These are phyloP conservation scores for Bostrychus sinensis DNA, from an alignment of 2,113 vertebrate genomes.

Conservation along the genomic window DNA sequence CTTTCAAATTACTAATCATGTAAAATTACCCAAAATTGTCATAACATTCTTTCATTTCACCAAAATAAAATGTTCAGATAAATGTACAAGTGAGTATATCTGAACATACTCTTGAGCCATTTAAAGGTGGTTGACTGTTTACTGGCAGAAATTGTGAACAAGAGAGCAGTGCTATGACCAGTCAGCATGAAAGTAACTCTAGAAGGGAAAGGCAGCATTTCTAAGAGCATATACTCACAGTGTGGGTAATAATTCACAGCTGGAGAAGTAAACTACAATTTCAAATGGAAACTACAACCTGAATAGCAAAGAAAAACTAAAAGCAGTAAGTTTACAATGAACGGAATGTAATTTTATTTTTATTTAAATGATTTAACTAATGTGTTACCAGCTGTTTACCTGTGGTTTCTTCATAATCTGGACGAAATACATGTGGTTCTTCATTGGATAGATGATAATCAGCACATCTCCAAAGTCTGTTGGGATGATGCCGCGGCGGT, in stretches of 20 bases:
- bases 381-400: constrained; percentile 73
- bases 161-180: constrained; percentile 38
- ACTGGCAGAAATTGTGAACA: constrained; percentile 36
- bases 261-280: constrained; percentile 37
- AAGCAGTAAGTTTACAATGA: constrained; percentile 12
- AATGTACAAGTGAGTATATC: constrained; percentile 1
- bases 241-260: constrained; percentile 68
- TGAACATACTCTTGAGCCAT: constrained; percentile 16
- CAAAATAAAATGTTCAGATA: background rate
- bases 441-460: constrained; percentile 97
- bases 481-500: constrained; percentile 94
- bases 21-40: too few relatives aligned
- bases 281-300: constrained; percentile 39
- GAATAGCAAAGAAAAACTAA: constrained; percentile 35
- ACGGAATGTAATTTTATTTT: background rate
- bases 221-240: constrained; percentile 73
- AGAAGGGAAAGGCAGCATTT: constrained; percentile 55
- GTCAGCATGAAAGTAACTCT: constrained; percentile 63
- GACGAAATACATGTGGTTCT: constrained; percentile 97
- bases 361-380: constrained; percentile 12
- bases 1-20: too few relatives aligned
- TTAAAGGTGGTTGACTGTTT: constrained; percentile 21
- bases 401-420: constrained; percentile 96
- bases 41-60: background rate
- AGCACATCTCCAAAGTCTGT: constrained; percentile 98